A percentile compares a stretch with the other conserved stretches of the same genome.
Conservation (phyloP, 2,888 invertebrate genomes). For the Orchesellides sinensis region DNA sequence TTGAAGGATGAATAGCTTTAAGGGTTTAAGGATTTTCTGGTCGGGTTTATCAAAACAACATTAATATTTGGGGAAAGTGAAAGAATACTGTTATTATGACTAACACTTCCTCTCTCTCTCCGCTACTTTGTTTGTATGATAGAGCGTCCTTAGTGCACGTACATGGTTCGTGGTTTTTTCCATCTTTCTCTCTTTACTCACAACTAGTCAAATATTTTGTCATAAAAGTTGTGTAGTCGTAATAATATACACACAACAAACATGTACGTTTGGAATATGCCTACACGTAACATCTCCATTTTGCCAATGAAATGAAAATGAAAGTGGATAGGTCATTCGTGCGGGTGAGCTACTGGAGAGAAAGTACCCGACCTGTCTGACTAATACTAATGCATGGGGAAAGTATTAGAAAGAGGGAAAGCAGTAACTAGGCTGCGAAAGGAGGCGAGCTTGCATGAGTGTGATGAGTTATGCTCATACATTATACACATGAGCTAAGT, state of each 20-base stretch:
- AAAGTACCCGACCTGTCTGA: slow-evolving; percentile 31
- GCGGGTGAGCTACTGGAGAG: slow-evolving; percentile 27
- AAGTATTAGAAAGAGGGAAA: slow-evolving; percentile 36
- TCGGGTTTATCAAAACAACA: background rate
- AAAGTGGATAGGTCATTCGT: slow-evolving; percentile 58
- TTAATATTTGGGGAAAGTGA: background rate
- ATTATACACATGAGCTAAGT: slow-evolving; percentile 57
- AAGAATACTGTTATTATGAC: slow-evolving; percentile 12
- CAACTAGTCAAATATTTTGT: slow-evolving; percentile 20
- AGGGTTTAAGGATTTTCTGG: background rate
- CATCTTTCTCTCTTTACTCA: background rate
- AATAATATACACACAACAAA: background rate
- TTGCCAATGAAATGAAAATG: slow-evolving; percentile 54
- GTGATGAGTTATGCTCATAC: slow-evolving; percentile 60
- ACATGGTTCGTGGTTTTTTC: background rate
- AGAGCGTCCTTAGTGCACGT: background rate
- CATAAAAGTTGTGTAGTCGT: slow-evolving; percentile 11
- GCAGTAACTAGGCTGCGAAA: background rate
- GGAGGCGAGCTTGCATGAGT: slow-evolving; percentile 40
- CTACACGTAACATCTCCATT: slow-evolving; percentile 55
- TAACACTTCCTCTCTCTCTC: slow-evolving; percentile 14
- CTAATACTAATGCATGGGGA: slow-evolving; percentile 45
- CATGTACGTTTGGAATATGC: background rate
- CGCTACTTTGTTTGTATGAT: background rate
- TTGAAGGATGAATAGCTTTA: background rate